phyloP scores from a whole-genome alignment of 2,113 vertebrate genomes.

The Anarhynchus alexandrinus region DNA sequence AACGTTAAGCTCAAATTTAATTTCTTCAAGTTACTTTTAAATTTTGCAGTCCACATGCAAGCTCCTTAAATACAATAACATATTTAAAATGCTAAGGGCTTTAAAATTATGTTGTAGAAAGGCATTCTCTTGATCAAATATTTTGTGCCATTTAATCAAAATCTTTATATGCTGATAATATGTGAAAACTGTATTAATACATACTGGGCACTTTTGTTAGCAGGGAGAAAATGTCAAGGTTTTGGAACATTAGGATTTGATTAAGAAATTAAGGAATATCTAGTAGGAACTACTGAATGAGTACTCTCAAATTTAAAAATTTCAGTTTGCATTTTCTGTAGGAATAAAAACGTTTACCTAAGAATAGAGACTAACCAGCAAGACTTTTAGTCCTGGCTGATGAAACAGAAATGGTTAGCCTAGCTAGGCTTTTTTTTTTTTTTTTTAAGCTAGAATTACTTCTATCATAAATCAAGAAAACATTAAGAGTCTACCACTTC shows the following conservation, averaged over 20 bases:
- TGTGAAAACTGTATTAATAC: background rate
- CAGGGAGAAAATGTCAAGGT: background rate
- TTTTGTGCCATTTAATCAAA: background rate
- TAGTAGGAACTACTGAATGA: background rate
- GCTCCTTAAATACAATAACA: background rate
- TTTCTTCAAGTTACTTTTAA: background rate
- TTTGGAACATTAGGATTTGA: background rate
- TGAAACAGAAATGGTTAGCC: background rate
- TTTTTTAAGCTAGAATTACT: background rate
- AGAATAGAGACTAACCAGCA: background rate
- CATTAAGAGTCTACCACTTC: background rate
- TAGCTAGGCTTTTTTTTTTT: background rate
- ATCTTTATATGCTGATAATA: background rate
- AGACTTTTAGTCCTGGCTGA: background rate
- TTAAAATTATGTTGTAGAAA: background rate
- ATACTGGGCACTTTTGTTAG: background rate
- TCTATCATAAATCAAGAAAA: background rate
- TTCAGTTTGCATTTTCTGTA: background rate
- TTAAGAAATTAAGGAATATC: background rate
- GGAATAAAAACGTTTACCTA: background rate
- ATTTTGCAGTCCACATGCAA: background rate
- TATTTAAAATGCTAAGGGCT: background rate
- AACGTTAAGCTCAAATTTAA: background rate
- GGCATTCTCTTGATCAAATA: background rate
- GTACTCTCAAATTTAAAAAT: background rate